phyloP scores from a whole-genome alignment of 2,113 vertebrate species.

The Scalopus aquaticus region DNA sequence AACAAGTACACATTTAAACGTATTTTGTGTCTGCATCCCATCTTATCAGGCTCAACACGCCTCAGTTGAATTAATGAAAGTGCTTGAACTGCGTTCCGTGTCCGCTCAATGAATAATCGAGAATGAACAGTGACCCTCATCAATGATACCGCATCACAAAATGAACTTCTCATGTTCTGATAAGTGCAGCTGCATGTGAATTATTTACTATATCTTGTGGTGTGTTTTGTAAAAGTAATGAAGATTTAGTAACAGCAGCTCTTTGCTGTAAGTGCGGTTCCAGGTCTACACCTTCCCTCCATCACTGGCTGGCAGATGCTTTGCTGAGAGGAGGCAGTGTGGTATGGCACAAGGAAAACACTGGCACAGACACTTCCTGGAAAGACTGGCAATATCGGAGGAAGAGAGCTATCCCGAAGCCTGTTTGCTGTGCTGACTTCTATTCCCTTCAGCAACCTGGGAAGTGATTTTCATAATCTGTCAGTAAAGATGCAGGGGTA shows the following conservation, averaged over 20 bases:
- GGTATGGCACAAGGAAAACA: background rate
- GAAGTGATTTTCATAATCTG: background rate
- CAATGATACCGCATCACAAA: slow-evolving; percentile 37
- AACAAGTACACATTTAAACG: background rate
- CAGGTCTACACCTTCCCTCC: background rate
- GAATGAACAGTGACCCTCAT: slow-evolving; percentile 41
- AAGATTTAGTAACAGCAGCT: slow-evolving; percentile 62
- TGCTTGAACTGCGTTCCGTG: background rate
- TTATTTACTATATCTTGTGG: slow-evolving; percentile 62
- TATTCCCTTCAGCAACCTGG: background rate
- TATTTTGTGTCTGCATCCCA: background rate
- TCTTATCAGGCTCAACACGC: background rate
- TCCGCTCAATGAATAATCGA: slow-evolving; percentile 67
- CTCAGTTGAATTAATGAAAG: background rate
- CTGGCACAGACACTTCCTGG: background rate
- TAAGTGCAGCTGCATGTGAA: slow-evolving; percentile 56
- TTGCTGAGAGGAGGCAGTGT: background rate
- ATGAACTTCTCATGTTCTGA: slow-evolving; percentile 65
- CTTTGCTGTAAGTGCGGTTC: background rate
- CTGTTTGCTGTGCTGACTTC: background rate
- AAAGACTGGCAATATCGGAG: background rate
- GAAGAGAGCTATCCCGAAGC: background rate
- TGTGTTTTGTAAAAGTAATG: slow-evolving; percentile 67
- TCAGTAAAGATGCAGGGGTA: background rate
- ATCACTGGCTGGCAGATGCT: background rate